Percentiles rank a stretch among this genome's conserved stretches.
phyloP scores from a whole-genome alignment of 2,797 vertebrate species.

The Pseudocheirus occidentalis region DNA sequence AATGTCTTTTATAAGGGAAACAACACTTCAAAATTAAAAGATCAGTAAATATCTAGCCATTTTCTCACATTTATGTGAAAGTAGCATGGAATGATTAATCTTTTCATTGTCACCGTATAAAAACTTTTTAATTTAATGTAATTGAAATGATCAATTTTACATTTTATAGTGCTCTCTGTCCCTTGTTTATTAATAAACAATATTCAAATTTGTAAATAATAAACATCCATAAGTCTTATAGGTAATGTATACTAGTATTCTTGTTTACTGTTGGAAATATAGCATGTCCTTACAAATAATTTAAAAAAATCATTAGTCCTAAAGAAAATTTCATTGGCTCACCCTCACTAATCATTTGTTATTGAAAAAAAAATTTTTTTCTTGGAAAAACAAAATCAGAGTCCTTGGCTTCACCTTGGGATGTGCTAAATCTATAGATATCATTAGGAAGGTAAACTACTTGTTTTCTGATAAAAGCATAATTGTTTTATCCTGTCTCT shows the following conservation, averaged over 20 bases:
- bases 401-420: background rate
- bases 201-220: background rate
- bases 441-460: background rate
- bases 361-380: background rate
- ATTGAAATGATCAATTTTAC: background rate
- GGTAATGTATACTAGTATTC: background rate
- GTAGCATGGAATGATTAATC: conserved; percentile 20
- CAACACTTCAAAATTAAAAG: background rate
- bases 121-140: conserved; percentile 17
- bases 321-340: background rate
- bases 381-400: conserved; percentile 2
- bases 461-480: background rate
- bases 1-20: conserved; percentile 15
- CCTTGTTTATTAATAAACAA: background rate
- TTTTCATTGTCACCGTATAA: background rate
- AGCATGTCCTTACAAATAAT: conserved; percentile 1
- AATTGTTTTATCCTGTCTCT: background rate
- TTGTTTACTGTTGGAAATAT: conserved; percentile 11
- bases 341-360: background rate
- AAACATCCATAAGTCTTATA: background rate
- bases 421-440: background rate
- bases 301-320: background rate
- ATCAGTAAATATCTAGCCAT: background rate
- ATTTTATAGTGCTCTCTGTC: background rate
- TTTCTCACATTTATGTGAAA: conserved; percentile 35